These are phyloP conservation scores for Calidris pygmaea DNA, from an alignment of 2,113 vertebrate species.

Conservation along the genomic window DNA sequence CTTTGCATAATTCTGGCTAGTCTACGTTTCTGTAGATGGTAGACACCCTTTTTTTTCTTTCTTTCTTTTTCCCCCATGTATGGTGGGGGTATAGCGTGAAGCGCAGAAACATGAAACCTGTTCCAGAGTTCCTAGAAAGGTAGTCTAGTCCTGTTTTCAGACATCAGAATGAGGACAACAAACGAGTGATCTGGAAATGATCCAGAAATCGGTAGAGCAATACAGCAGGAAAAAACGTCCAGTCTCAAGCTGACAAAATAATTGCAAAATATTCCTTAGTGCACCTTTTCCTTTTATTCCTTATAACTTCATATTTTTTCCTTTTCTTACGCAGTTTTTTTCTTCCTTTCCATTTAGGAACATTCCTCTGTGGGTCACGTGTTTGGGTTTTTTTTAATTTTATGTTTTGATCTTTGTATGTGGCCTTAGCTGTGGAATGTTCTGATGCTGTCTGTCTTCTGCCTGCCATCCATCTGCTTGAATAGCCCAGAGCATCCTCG, in stretches of 20 bases:
- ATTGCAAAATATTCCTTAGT: not conserved
- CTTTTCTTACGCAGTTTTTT: not conserved
- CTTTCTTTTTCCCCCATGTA: accelerated
- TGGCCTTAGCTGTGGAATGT: not conserved
- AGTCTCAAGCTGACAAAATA: not conserved
- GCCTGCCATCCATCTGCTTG: accelerated
- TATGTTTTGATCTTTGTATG: not conserved
- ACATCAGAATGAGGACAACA: not conserved
- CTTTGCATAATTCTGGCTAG: not conserved
- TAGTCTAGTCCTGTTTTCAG: not conserved
- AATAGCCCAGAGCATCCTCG: not conserved
- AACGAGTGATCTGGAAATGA: not conserved
- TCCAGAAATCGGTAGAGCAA: not conserved
- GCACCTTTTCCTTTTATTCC: not conserved
- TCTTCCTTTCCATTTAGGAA: not conserved
- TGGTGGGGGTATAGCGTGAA: not conserved
- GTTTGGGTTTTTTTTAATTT: not conserved
- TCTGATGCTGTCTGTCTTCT: not conserved
- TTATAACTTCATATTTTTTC: no score
- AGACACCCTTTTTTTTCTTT: accelerated
- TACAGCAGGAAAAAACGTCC: not conserved
- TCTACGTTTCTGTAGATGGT: not conserved
- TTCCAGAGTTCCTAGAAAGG: not conserved
- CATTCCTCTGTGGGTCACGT: accelerated
- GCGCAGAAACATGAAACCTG: not conserved